Evolutionary conservation across 2,797 vertebrate species (phyloP).

Genomic region (Phrynocephalus vlangalii): DNA sequence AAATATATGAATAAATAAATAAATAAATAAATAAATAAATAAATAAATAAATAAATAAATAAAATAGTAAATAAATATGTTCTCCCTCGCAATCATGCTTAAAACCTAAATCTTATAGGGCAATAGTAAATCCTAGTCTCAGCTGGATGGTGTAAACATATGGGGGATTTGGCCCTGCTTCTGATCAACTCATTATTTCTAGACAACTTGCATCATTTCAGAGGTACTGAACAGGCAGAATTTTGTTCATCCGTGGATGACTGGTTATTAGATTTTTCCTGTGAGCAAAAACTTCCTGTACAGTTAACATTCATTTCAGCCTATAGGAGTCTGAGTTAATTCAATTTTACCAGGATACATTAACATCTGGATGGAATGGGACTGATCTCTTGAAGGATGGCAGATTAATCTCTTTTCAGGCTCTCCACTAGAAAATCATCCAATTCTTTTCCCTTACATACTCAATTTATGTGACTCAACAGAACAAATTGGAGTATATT

Average conservation of each 20-base stretch:
- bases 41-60: too few relatives aligned
- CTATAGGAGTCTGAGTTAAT: constrained; percentile 16
- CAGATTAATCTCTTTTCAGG: constrained; percentile 10
- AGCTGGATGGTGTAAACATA: neutral
- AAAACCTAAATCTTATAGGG: neutral
- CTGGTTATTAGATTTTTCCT: constrained; percentile 18
- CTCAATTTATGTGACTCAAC: constrained; percentile 21
- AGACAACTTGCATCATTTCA: neutral
- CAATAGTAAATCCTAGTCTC: neutral
- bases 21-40: too few relatives aligned
- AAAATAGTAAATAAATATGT: too few relatives aligned
- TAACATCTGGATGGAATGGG: neutral
- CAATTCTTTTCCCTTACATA: neutral
- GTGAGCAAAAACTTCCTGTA: neutral
- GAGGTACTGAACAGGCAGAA: constrained; percentile 5
- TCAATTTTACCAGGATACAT: constrained; percentile 12
- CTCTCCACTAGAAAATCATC: neutral
- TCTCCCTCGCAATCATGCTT: neutral
- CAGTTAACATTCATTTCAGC: constrained; percentile 16
- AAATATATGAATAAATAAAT: too few relatives aligned
- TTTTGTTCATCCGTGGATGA: neutral
- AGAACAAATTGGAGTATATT: constrained; percentile 27
- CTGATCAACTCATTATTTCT: neutral
- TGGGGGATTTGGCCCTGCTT: neutral
- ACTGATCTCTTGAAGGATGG: neutral